Base-by-base conservation (phyloP, 2,888 invertebrate species). In the Emmelina monodactyla region DNA sequence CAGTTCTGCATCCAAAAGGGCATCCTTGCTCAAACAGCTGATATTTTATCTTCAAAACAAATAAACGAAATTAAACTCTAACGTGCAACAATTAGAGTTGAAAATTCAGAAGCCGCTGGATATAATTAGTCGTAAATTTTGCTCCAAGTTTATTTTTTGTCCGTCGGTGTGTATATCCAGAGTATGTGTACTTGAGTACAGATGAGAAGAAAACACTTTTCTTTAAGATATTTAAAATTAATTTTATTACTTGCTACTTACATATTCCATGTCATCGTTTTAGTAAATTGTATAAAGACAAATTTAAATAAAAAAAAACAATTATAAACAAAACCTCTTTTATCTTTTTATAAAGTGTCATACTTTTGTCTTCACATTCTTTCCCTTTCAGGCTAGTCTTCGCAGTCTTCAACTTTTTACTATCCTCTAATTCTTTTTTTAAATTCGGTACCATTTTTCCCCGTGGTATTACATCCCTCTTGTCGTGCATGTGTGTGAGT, bases 101-200 rank as follows among this genome's bases (percentile, higher is more conserved):
- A 49, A 37, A 41, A 39, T 54, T 32, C 31, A 11, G n/a, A 43
- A 28, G 10, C 12, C 14, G 14, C 16, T 4, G 28, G 37, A 44
- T 37, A 53, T 56, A 56, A 56, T 58, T 49, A 52, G 50, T 53
- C 54, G 53, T 58, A 53, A 53, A 52, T 53, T 55, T 45, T 50
- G 43, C 43, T 49, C 40, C 22, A 45, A 42, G 51, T 54, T 53
- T 54, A 47, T 53, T 56, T 56, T 58, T 55, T 55, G 51, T 48
- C 31, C 31, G 25, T 34, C 38, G 43, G 40, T 46, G 49, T 51
- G 49, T 39, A 38, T 32, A 14, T 28, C 12, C n/a, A 22, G 19
- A 22, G 29, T 16, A 31, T 34, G 35, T 22, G 28, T 28, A 11
- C 15, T 25, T 19, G 19, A 19, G 19, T 19, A 9, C 19, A 19